Base-by-base conservation (phyloP, 2,113 vertebrate genomes). In the Sardina pilchardus region DNA sequence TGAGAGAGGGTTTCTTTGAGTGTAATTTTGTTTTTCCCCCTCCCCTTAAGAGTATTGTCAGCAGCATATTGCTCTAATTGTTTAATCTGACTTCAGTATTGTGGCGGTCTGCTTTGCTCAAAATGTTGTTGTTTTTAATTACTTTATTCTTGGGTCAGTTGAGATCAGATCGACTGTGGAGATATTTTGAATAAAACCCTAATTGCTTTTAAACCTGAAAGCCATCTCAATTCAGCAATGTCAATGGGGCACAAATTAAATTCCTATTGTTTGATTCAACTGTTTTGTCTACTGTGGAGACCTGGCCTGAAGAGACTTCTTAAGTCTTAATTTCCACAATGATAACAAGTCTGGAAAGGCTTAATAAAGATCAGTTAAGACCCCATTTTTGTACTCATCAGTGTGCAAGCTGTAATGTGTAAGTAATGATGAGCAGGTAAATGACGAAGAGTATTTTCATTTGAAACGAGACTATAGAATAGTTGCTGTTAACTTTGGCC, bases 21-120 rank as follows among this genome's bases (percentile, higher is more conserved):
- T 82, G 85, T 81, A 50, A 85, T 59, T 86, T 75, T 50, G n/a
- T 82, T 48, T 71, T 78, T 82, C 82, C 39, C 67, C 80, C 24
- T 81, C 53, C 56, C 53, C 81, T n/a, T 30, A 12, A 34, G 67
- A 30, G 67, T 34, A 10, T 75, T 36, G 26, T 75, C 26, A 16
- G 30, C 67, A 34, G 67, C 67, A 75, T 75, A 75, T 75, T 75
- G 67, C 34, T 16, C 9, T 9, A 36, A 36, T 63, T 24, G 67
- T 75, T 75, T 75, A 30, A 75, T 75, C 34, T 75, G 67, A 75
- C 30, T 75, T 0, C 8, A 63, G n/a, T 26, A 26, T 26, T 63
- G 24, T 9, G 59, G 30, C 8, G 63, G n/a, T 71, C 26, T 30
- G 26, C 6, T 71, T 30, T 34, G 67, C 67, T 16, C n/a, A 30